Percentiles rank a stretch among this genome's conserved stretches.
These are phyloP conservation scores for Drosophila auraria DNA, from an alignment of 1,140 invertebrate genomes.

Conservation along the genomic window DNA sequence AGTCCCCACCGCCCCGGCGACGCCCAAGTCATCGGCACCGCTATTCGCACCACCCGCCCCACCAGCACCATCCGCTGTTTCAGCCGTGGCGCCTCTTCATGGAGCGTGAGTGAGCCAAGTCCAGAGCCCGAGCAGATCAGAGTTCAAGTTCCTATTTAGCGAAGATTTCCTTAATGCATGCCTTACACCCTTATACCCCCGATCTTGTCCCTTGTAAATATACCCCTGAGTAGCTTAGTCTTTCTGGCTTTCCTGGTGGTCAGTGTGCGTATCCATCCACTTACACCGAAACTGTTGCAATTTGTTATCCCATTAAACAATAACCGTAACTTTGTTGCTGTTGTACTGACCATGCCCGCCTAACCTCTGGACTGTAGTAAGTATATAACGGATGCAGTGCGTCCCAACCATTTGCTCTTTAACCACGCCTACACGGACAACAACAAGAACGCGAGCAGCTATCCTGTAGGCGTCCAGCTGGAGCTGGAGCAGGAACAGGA, in stretches of 20 bases:
- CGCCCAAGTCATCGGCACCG: slow-evolving; percentile 17
- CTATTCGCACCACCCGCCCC: slow-evolving; percentile 16
- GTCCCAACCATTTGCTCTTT: slow-evolving; percentile 68
- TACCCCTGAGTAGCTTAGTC: slow-evolving; percentile 14
- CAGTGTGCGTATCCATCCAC: slow-evolving; percentile 80
- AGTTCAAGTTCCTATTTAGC: slow-evolving; percentile 38
- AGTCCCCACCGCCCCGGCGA: slow-evolving; percentile 18
- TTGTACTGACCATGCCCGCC: slow-evolving; percentile 64
- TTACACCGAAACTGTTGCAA: slow-evolving; percentile 39
- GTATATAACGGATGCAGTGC: slow-evolving; percentile 81
- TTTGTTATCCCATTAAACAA: slow-evolving; percentile 42
- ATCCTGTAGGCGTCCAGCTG: slow-evolving; percentile 27
- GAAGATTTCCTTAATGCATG: slow-evolving; percentile 39
- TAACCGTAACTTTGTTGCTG: slow-evolving; percentile 61
- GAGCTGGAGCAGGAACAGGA: slow-evolving; percentile 61
- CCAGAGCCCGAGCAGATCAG: slow-evolving; percentile 16
- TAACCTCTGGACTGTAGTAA: slow-evolving; percentile 69
- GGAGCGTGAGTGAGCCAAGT: slow-evolving; percentile 76
- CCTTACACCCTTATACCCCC: slow-evolving; percentile 16
- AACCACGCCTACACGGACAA: slow-evolving; percentile 72
- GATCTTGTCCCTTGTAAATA: slow-evolving; percentile 13
- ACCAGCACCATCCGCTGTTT: slow-evolving; percentile 34
- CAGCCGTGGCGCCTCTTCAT: slow-evolving; percentile 76
- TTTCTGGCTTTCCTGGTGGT: slow-evolving; percentile 34
- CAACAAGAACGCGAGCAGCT: slow-evolving; percentile 55